Percentiles rank a stretch among this genome's conserved stretches.
These are phyloP conservation scores for Ailuropoda melanoleuca DNA, from an alignment of 2,113 vertebrate species.

Conservation along the genomic window DNA sequence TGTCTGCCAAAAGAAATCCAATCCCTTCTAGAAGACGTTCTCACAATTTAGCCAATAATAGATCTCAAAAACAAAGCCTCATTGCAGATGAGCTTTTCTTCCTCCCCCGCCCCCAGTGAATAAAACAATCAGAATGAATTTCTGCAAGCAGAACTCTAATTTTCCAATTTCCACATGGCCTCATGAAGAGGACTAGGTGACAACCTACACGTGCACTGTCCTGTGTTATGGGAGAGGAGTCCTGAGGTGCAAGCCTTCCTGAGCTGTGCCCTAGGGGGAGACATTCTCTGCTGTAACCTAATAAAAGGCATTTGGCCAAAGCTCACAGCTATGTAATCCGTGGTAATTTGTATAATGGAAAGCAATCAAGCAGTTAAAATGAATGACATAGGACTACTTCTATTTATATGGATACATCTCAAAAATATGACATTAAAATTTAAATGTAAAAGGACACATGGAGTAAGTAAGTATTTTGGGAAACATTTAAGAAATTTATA, in stretches of 20 bases:
- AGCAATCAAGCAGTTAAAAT: not conserved
- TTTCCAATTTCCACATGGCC: not conserved
- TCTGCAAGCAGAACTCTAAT: not conserved
- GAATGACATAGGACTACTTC: not conserved
- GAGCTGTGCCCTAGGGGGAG: not conserved
- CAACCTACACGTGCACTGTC: not conserved
- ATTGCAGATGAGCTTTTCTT: not conserved
- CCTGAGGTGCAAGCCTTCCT: not conserved
- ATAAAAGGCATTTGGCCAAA: not conserved
- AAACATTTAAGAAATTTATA: not conserved
- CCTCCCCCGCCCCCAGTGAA: fast-evolving
- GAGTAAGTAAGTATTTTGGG: not conserved
- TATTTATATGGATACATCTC: not conserved
- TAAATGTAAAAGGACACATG: not conserved
- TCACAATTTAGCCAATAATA: not conserved
- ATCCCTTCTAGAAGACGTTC: not conserved
- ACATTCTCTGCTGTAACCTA: not conserved
- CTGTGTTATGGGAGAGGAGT: not conserved
- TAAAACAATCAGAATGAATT: not conserved
- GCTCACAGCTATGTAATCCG: not conserved
- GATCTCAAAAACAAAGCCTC: not conserved
- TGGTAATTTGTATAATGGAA: not conserved
- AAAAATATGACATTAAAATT: not conserved
- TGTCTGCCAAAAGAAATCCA: not conserved
- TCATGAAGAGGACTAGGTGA: too few relatives aligned